Evolutionary conservation across 2,888 invertebrate genomes (phyloP).

Genomic region (Platyscelio sp.): DNA sequence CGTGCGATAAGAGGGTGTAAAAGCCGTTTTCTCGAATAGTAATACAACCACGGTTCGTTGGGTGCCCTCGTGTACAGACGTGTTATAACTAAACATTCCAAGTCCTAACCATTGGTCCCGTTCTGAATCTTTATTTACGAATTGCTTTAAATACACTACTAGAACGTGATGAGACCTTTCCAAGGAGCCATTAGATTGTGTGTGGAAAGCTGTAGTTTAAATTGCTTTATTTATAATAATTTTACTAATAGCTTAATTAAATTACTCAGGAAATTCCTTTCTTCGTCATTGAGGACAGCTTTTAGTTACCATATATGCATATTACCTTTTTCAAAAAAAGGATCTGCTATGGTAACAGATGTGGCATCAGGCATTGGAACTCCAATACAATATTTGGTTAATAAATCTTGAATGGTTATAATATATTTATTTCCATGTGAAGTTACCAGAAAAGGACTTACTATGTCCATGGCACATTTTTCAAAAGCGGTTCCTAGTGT

Average conservation of each 20-base stretch:
- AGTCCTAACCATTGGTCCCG: conserved; percentile 16
- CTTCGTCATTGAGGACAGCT: not conserved
- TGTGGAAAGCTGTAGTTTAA: not conserved
- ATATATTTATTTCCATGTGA: not conserved
- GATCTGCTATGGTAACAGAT: not conserved
- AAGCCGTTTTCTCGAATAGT: not conserved
- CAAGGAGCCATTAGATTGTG: not conserved
- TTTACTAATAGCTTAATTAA: too few relatives aligned
- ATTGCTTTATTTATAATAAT: not conserved
- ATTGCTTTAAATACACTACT: not conserved
- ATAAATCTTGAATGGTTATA: not conserved
- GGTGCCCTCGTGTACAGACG: not conserved
- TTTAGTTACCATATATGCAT: not conserved
- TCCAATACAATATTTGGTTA: not conserved
- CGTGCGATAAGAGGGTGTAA: not conserved
- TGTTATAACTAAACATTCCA: conserved; percentile 9
- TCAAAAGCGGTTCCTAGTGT: not conserved
- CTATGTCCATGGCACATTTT: not conserved
- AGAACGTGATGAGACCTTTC: too few relatives aligned
- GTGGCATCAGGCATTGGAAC: not conserved
- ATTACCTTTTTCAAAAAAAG: not conserved
- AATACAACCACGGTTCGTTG: not conserved
- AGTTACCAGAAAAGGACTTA: not conserved
- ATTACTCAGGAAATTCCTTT: not conserved
- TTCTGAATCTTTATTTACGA: not conserved